phyloP scores from a whole-genome alignment of 2,888 invertebrate genomes.

The Ganaspis brasiliensis region DNA sequence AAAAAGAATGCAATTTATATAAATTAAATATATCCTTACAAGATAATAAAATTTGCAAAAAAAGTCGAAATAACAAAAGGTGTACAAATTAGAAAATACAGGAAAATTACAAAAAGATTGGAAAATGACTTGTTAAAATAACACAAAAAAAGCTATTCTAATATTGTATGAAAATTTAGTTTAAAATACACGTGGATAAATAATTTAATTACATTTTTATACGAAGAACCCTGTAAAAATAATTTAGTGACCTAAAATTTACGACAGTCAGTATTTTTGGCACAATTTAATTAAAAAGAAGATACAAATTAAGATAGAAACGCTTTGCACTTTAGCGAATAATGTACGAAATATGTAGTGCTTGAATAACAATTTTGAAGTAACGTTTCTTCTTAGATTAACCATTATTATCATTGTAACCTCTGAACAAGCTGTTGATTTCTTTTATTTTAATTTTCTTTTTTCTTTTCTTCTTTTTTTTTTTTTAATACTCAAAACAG shows the following conservation, averaged over 20 bases:
- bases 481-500: slow-evolving; percentile 7
- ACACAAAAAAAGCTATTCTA: no score
- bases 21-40: no score
- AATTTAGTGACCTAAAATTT: neutral
- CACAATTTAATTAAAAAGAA: slow-evolving; percentile 58
- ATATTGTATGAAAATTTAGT: no score
- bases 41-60: no score
- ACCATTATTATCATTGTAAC: slow-evolving; percentile 72
- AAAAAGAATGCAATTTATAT: no score
- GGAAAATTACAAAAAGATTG: no score
- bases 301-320: neutral
- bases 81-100: no score
- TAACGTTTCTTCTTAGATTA: neutral
- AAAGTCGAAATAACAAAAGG: no score
- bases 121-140: no score
- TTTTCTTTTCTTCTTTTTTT: slow-evolving; percentile 45
- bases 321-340: slow-evolving; percentile 19
- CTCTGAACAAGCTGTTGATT: slow-evolving; percentile 73
- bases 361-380: slow-evolving; percentile 31
- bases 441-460: slow-evolving; percentile 24
- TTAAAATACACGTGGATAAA: no score
- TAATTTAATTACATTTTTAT: neutral
- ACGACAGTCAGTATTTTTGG: slow-evolving; percentile 67
- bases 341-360: slow-evolving; percentile 1
- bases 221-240: slow-evolving; percentile 22